Evolutionary conservation across 2,113 vertebrate species (phyloP), one percentile per base, ranked within the genome.

Genomic region (Epinephelus lanceolatus): DNA sequence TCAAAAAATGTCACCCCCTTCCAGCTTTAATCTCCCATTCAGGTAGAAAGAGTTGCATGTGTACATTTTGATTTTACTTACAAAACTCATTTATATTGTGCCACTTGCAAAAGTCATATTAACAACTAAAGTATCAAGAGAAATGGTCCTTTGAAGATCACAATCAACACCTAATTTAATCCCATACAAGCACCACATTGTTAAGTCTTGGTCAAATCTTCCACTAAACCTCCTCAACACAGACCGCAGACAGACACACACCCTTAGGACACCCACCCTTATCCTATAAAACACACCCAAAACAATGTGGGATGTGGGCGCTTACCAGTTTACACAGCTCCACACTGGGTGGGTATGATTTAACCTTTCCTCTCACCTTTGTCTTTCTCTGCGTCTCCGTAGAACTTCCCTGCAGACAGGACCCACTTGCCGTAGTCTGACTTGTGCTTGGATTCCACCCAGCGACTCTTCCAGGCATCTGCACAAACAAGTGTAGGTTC

Each of bases 361-460:
- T 13, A 53, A 60, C 49, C 33, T 56, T 55, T 42, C 37, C 47
- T 51, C 91, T 95, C 87, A 96, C 95, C 96, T 96, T 96, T 95
- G 90, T 96, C 94, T 78, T 96, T 96, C 80, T 96, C 96, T 82
- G 94, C 89, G 85, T 96, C 94, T 62, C 93, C 94, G 61, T 94
- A 96, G 90, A 97, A 96, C 89, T 95, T 96, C 49, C 95, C 96
- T 15, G 95, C 88, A 27, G 90, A 88, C 75, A 96, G 91, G 62
- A 95, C 89, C 92, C 98, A 97, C 92, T 94, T 93, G 71, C 95
- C 94, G 51, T 94, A 97, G 91, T 96, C 93, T 0, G 89, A 91
- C 84, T 93, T 97, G 84, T 96, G 94, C 87, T 97, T 96, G 83
- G 96, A 96, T 89, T 96, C 91, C 21, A 94, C 66, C 96, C 95